These are phyloP conservation scores for Helogale parvula DNA, from an alignment of 2,113 vertebrate species.

Conservation along the genomic window DNA sequence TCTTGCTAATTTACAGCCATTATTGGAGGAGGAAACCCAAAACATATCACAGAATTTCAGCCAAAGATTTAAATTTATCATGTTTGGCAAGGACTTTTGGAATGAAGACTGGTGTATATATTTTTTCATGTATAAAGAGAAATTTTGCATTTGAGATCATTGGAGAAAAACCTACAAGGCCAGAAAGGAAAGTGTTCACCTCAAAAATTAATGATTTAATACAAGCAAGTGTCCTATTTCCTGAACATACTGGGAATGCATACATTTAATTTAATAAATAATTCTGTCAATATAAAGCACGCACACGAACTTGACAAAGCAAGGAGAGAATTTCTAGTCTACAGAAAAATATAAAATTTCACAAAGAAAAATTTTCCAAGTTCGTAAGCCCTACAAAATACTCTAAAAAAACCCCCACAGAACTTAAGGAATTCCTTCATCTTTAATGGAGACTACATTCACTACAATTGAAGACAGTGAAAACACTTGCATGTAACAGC, in stretches of 20 bases:
- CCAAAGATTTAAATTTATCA: conserved; percentile 41
- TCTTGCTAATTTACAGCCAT: conserved; percentile 15
- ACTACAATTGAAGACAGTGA: not conserved
- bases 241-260: not conserved
- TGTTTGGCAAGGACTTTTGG: conserved; percentile 27
- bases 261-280: conserved; percentile 35
- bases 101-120: not conserved
- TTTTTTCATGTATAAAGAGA: conserved; percentile 28
- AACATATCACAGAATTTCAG: not conserved
- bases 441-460: not conserved
- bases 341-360: conserved; percentile 25
- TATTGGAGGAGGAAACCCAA: conserved; percentile 34
- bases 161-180: not conserved
- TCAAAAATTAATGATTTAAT: conserved; percentile 57
- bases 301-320: not conserved
- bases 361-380: not conserved
- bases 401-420: not conserved
- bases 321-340: not conserved
- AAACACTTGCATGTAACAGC: not conserved
- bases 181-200: conserved; percentile 18
- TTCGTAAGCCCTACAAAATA: not conserved
- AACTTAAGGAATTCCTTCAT: not conserved
- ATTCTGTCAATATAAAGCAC: not conserved
- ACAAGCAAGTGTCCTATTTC: not conserved
- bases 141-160: conserved; percentile 22